Conservation (phyloP, 2,797 vertebrate species). For the Enteromius afrohamiltoni region DNA sequence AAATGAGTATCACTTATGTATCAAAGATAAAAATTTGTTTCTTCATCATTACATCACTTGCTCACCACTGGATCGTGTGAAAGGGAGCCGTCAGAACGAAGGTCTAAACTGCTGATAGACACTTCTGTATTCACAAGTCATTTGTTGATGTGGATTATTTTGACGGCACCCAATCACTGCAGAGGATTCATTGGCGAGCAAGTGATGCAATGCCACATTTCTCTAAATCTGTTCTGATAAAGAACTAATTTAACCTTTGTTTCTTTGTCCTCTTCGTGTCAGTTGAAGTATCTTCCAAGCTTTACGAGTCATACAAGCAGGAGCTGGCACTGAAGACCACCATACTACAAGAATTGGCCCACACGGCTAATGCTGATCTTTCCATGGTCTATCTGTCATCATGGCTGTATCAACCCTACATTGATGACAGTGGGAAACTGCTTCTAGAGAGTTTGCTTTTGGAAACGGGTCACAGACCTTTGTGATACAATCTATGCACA, state of each 20-base stretch:
- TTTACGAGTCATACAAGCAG: constrained; percentile 81
- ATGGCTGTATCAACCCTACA: constrained; percentile 92
- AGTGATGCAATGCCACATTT: not conserved
- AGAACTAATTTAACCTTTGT: not conserved
- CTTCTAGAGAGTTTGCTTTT: constrained; percentile 88
- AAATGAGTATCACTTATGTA: not conserved
- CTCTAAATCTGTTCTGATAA: not conserved
- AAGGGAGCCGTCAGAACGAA: not conserved
- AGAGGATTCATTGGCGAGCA: not conserved
- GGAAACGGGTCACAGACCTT: constrained; percentile 87
- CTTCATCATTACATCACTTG: not conserved
- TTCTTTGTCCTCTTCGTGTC: constrained; percentile 56
- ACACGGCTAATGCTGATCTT: constrained; percentile 79
- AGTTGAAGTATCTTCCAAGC: constrained; percentile 78
- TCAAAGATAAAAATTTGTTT: not conserved
- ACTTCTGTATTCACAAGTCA: not conserved
- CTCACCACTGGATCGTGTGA: not conserved
- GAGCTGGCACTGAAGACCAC: constrained; percentile 85
- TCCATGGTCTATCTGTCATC: constrained; percentile 87
- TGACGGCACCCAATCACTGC: not conserved
- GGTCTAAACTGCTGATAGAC: not conserved
- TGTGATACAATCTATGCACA: constrained; percentile 57
- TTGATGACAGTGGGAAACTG: constrained; percentile 76
- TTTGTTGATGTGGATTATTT: not conserved
- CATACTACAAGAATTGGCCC: constrained; percentile 84